Percentiles rank a stretch among this genome's conserved stretches.
Conservation (phyloP, 2,888 invertebrate genomes). For the Crepidodera aurea region DNA sequence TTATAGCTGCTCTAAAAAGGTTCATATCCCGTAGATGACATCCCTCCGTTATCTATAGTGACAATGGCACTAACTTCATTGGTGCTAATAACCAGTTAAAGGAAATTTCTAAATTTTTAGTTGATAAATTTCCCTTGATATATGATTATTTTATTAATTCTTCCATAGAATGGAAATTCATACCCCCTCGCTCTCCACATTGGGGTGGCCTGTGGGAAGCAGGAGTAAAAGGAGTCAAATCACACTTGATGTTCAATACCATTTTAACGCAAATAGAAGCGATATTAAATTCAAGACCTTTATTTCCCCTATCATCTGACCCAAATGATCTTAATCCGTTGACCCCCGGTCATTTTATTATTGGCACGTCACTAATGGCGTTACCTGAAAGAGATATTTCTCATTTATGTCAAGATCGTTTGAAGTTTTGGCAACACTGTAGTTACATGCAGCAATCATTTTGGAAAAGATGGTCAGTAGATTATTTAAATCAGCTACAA, state of each 20-base stretch:
- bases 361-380: conserved; percentile 22
- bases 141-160: too few relatives aligned
- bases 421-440: not conserved
- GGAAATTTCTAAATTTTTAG: conserved; percentile 13
- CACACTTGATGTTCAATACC: too few relatives aligned
- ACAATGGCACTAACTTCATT: too few relatives aligned
- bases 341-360: conserved; percentile 23
- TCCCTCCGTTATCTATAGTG: too few relatives aligned
- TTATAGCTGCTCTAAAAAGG: not conserved
- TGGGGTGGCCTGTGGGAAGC: too few relatives aligned
- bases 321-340: conserved; percentile 41
- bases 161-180: too few relatives aligned
- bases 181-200: too few relatives aligned
- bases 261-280: too few relatives aligned
- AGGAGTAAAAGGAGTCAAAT: too few relatives aligned
- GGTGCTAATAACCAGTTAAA: not conserved
- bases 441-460: not conserved
- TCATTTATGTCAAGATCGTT: not conserved
- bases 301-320: conserved; percentile 46
- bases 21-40: not conserved
- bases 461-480: not conserved
- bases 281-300: conserved; percentile 41
- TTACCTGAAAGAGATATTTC: conserved; percentile 25
- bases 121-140: too few relatives aligned
- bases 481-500: conserved; percentile 1